Conservation (phyloP, 2,797 vertebrate genomes). For the Cuculus canorus region DNA sequence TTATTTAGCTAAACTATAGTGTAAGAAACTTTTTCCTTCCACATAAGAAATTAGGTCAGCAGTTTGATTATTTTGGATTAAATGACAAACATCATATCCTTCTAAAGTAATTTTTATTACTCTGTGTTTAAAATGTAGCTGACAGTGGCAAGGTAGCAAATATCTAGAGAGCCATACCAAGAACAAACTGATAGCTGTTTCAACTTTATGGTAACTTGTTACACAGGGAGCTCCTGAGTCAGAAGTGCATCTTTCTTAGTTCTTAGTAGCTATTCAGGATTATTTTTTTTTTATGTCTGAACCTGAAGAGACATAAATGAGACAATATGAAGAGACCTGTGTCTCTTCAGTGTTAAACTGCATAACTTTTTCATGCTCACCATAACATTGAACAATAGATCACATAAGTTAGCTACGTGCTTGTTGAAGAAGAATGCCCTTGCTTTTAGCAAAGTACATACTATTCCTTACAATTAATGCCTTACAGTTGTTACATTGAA, state of each 20-base stretch:
- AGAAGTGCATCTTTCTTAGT: neutral
- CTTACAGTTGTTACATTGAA: neutral
- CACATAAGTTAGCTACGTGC: neutral
- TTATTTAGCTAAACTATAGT: neutral
- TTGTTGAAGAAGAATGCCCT: neutral
- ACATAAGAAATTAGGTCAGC: neutral
- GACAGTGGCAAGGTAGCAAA: neutral
- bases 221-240: neutral
- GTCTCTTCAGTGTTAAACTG: neutral
- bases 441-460: neutral
- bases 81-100: neutral
- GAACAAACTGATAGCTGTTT: neutral
- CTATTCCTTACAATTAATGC: neutral
- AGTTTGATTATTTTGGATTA: neutral
- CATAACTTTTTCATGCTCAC: accelerated
- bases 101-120: neutral
- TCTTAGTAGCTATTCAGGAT: neutral
- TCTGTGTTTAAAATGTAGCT: neutral
- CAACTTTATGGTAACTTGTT: neutral
- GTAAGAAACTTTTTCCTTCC: neutral
- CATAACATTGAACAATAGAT: neutral
- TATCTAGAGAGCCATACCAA: neutral
- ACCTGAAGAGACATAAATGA: too few species aligned
- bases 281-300: neutral
- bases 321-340: too few species aligned